Conservation (phyloP, 2,797 vertebrate genomes). For the Zonotrichia albicollis region DNA sequence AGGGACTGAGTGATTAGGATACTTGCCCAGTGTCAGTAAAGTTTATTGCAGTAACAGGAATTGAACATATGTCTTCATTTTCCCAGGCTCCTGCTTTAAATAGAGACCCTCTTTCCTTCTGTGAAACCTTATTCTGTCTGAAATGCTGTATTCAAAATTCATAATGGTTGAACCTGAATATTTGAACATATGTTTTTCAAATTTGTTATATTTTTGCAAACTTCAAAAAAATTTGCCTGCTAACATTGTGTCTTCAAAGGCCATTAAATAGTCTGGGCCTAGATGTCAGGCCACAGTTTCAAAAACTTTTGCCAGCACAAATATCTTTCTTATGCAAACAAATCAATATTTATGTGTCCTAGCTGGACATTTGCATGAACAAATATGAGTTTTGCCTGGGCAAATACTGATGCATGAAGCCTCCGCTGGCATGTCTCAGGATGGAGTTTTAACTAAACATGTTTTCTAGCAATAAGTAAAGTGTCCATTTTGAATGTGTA, state of each 20-base stretch:
- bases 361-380: conserved; percentile 58
- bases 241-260: neutral
- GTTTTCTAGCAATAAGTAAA: conserved; percentile 16
- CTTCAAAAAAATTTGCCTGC: neutral
- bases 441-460: neutral
- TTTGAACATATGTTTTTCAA: neutral
- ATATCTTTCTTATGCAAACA: conserved; percentile 42
- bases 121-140: conserved; percentile 24
- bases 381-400: conserved; percentile 48
- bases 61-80: conserved; percentile 11
- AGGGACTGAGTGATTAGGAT: neutral
- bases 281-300: neutral
- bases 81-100: conserved; percentile 8
- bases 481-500: neutral
- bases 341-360: conserved; percentile 56
- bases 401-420: conserved; percentile 32
- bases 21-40: conserved; percentile 7
- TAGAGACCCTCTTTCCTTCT: conserved; percentile 17
- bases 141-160: conserved; percentile 4
- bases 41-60: conserved; percentile 21
- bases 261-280: neutral
- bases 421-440: neutral
- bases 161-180: neutral
- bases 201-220: neutral
- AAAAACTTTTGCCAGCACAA: conserved; percentile 48